phyloP scores from a whole-genome alignment of 92 coral and sea anemone species.

The Plumapathes pennacea region DNA sequence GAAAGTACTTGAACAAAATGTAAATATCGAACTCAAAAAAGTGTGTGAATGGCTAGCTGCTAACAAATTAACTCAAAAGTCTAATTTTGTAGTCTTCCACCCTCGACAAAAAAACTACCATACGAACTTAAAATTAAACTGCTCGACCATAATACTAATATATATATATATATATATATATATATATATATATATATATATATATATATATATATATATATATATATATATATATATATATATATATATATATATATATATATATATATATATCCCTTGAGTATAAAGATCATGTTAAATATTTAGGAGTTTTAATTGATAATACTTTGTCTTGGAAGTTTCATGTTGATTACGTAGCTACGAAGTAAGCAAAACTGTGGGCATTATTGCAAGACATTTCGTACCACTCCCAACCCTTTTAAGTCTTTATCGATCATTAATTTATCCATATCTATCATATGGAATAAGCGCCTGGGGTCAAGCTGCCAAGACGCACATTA shows the following conservation, averaged over 20 bases:
- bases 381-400: slow-evolving; percentile 48
- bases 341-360: slow-evolving; percentile 21
- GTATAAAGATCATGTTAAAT: slow-evolving; percentile 34
- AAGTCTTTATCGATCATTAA: slow-evolving; percentile 38
- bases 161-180: no score
- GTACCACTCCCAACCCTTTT: slow-evolving; percentile 31
- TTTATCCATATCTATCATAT: slow-evolving; percentile 40
- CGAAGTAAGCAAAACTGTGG: slow-evolving; percentile 41
- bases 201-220: no score
- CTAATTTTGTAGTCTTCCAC: slow-evolving; percentile 5
- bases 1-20: slow-evolving; percentile 15
- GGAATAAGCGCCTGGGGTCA: slow-evolving; percentile 57
- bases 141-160: neutral
- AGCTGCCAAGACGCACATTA: slow-evolving; percentile 34
- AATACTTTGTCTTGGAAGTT: slow-evolving; percentile 14
- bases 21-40: slow-evolving; percentile 17
- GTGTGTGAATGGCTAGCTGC: slow-evolving; percentile 27
- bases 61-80: slow-evolving; percentile 22
- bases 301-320: slow-evolving; percentile 22
- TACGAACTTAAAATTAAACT: neutral
- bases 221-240: no score
- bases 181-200: no score
- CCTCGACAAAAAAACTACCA: slow-evolving; percentile 12
- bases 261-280: no score
- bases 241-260: no score